Percentiles rank a stretch among this genome's conserved stretches.
Conservation (phyloP, 2,113 vertebrate species). For the Camelus bactrianus region DNA sequence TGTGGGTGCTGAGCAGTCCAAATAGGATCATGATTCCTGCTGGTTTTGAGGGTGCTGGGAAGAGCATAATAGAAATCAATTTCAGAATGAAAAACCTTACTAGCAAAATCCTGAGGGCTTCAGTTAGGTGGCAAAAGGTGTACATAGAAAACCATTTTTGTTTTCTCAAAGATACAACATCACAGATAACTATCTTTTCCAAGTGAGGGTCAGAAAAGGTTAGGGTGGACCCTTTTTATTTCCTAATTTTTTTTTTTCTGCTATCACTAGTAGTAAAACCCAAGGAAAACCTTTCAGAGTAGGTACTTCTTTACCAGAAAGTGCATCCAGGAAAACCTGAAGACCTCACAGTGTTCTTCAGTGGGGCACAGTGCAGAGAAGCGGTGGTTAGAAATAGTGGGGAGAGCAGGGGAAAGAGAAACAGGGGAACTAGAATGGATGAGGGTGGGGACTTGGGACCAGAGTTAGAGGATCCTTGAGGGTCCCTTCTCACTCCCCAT, state of each 20-base stretch:
- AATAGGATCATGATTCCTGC: background rate
- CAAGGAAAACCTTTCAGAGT: background rate
- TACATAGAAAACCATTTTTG: background rate
- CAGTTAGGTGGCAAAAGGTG: background rate
- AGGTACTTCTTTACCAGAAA: background rate
- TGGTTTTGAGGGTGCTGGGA: background rate
- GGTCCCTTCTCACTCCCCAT: background rate
- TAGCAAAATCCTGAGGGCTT: background rate
- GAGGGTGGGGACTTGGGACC: background rate
- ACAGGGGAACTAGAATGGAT: no score
- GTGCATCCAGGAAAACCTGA: background rate
- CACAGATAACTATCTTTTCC: background rate
- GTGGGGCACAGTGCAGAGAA: background rate
- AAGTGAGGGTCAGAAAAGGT: background rate
- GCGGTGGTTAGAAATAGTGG: background rate
- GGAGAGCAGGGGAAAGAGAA: background rate
- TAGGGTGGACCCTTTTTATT: background rate
- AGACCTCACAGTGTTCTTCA: background rate
- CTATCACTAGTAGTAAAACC: background rate
- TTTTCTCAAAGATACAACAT: background rate
- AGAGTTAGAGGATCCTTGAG: background rate
- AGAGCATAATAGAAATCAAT: background rate
- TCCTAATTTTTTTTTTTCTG: background rate
- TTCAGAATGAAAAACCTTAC: background rate
- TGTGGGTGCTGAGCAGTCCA: background rate